Conservation (phyloP, 2,888 invertebrate species). For the Homarus gammarus region DNA sequence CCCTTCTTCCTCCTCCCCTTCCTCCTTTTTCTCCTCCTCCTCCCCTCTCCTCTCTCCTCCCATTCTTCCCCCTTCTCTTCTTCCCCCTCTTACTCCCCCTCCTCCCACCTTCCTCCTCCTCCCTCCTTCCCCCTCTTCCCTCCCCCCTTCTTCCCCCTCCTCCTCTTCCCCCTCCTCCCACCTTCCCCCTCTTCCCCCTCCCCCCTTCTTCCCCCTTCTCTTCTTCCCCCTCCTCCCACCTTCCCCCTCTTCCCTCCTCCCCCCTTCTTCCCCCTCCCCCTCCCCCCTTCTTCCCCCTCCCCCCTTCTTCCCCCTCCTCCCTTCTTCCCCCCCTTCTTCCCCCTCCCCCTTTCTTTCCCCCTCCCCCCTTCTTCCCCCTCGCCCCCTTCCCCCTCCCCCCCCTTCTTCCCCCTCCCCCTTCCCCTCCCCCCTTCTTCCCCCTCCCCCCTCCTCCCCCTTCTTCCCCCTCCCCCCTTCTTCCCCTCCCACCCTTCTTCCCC, state of each 20-base stretch:
- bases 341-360: constrained; percentile 7
- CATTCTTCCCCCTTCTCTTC: background rate
- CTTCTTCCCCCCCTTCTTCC: background rate
- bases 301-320: no score
- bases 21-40: background rate
- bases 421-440: background rate
- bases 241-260: background rate
- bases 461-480: no score
- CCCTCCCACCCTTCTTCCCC: background rate
- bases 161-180: background rate
- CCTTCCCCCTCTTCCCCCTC: background rate
- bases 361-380: background rate
- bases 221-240: background rate
- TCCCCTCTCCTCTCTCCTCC: no score
- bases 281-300: background rate
- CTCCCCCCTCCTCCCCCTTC: background rate
- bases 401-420: background rate
- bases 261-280: background rate
- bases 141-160: background rate
- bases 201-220: background rate
- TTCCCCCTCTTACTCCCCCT: background rate
- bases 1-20: background rate
- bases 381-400: background rate
- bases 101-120: background rate
- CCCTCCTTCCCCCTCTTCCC: background rate